Conservation (phyloP, 2,888 invertebrate species). For the Pecten maximus region DNA sequence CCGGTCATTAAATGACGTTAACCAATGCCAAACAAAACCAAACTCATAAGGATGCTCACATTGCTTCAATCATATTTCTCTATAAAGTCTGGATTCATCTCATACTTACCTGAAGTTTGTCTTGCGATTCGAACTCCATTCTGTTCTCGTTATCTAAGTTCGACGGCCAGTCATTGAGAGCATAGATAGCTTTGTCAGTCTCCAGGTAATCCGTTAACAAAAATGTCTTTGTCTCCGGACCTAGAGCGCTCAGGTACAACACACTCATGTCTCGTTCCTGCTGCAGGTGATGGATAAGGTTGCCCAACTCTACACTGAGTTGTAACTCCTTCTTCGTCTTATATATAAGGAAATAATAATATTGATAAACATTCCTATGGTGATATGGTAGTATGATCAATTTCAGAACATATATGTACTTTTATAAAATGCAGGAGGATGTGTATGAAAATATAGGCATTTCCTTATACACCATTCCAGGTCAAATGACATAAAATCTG, state of each 20-base stretch:
- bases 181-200: conserved; percentile 67
- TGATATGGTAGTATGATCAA: too few species aligned
- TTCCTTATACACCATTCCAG: too few species aligned
- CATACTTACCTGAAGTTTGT: conserved; percentile 46
- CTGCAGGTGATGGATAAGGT: conserved; percentile 69
- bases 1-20: too few species aligned
- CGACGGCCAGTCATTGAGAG: conserved; percentile 71
- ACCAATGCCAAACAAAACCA: too few species aligned
- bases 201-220: conserved; percentile 63
- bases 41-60: too few species aligned
- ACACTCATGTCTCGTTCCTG: conserved; percentile 73
- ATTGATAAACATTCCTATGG: too few species aligned
- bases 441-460: too few species aligned
- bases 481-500: too few species aligned
- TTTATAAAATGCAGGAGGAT: too few species aligned
- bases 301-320: conserved; percentile 70
- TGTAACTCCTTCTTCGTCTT: conserved; percentile 7
- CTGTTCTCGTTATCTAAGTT: conserved; percentile 60
- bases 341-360: background rate
- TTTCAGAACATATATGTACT: too few species aligned
- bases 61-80: too few species aligned
- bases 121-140: conserved; percentile 68
- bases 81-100: too few species aligned
- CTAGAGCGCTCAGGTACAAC: conserved; percentile 65
- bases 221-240: conserved; percentile 65